phyloP scores from a whole-genome alignment of 2,888 invertebrate species.

The Sinelater perroti region DNA sequence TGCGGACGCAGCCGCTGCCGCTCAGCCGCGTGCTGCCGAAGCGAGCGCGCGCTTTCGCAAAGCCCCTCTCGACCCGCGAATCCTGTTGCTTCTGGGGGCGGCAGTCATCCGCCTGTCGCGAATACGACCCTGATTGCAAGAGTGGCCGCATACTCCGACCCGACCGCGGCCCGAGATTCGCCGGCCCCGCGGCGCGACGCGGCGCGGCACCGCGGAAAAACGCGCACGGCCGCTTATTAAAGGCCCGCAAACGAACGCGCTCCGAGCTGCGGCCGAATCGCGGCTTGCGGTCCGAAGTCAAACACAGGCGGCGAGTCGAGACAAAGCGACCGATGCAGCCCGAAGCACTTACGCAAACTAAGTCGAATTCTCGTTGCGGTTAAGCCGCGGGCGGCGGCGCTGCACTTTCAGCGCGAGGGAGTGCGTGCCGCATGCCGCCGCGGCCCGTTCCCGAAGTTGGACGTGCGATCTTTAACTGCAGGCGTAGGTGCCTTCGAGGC shows the following conservation, averaged over 20 bases:
- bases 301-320: slow-evolving; percentile 57
- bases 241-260: slow-evolving; percentile 25
- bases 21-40: slow-evolving; percentile 59
- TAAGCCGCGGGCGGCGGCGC: slow-evolving; percentile 32
- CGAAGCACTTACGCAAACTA: slow-evolving; percentile 55
- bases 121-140: slow-evolving; percentile 52
- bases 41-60: slow-evolving; percentile 63
- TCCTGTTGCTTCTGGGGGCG: slow-evolving; percentile 61
- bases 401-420: slow-evolving; percentile 31
- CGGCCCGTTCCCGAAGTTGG: slow-evolving; percentile 33
- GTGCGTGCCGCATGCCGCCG: slow-evolving; percentile 21
- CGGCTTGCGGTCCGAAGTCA: slow-evolving; percentile 56
- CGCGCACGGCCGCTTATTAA: slow-evolving; percentile 36
- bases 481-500: slow-evolving; percentile 41
- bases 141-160: slow-evolving; percentile 38
- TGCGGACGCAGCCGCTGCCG: slow-evolving; percentile 57
- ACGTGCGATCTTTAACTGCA: slow-evolving; percentile 31
- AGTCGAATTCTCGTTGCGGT: slow-evolving; percentile 53
- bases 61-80: slow-evolving; percentile 61
- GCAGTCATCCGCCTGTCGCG: slow-evolving; percentile 58
- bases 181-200: slow-evolving; percentile 16
- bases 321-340: slow-evolving; percentile 58
- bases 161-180: slow-evolving; percentile 40
- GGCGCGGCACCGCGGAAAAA: slow-evolving; percentile 26
- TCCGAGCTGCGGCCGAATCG: slow-evolving; percentile 40